phyloP scores from a whole-genome alignment of 2,888 invertebrate species.

The Chloroclysta siterata region DNA sequence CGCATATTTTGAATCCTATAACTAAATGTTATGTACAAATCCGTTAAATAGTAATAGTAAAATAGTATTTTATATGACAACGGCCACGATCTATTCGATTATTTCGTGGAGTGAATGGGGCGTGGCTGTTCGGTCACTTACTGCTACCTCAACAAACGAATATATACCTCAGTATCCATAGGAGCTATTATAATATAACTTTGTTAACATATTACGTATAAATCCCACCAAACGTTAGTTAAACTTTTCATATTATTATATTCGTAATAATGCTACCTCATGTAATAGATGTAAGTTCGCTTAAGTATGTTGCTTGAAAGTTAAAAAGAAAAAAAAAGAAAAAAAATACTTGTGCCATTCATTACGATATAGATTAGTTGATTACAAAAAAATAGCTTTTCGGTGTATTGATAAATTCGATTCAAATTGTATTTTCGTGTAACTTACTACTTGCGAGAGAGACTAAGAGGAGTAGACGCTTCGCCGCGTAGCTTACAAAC shows the following conservation, averaged over 20 bases:
- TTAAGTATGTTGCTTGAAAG: constrained; percentile 53
- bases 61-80: constrained; percentile 33
- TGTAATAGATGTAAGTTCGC: constrained; percentile 51
- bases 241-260: constrained; percentile 61
- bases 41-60: constrained; percentile 37
- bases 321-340: constrained; percentile 32
- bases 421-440: constrained; percentile 28
- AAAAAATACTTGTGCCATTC: constrained; percentile 48
- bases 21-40: constrained; percentile 33
- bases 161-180: constrained; percentile 81
- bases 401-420: constrained; percentile 23
- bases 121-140: constrained; percentile 20
- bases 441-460: constrained; percentile 24
- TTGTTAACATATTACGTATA: constrained; percentile 73
- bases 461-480: neutral
- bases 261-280: constrained; percentile 82
- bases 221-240: constrained; percentile 82
- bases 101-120: constrained; percentile 14
- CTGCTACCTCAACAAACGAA: constrained; percentile 76
- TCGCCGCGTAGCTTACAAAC: neutral
- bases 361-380: constrained; percentile 32
- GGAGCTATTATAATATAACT: constrained; percentile 68
- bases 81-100: constrained; percentile 4
- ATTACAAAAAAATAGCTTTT: constrained; percentile 22
- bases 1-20: constrained; percentile 24